A percentile compares a stretch with the other conserved stretches of the same genome.
Evolutionary conservation across 2,113 vertebrate species (phyloP).

Genomic region (Smithornis capensis): DNA sequence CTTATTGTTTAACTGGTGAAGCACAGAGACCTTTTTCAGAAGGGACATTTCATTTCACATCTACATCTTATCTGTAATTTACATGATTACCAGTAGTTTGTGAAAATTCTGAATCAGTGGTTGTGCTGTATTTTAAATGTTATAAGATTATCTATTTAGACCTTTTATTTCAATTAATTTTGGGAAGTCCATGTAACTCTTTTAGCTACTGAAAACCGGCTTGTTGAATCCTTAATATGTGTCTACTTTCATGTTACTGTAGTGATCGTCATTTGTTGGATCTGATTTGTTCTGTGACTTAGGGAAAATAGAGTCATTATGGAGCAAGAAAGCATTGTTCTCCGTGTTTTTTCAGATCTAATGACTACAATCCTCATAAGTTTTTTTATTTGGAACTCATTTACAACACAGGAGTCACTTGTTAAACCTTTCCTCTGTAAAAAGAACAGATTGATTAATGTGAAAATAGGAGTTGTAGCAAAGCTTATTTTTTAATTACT

Average conservation of each 20-base stretch:
- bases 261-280: not conserved
- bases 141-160: not conserved
- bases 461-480: constrained; percentile 32
- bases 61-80: constrained; percentile 40
- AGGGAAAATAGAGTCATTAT: not conserved
- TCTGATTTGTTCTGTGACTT: constrained; percentile 30
- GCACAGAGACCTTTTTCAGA: constrained; percentile 13
- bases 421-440: constrained; percentile 23
- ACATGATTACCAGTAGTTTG: constrained; percentile 40
- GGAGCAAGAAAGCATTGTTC: constrained; percentile 6
- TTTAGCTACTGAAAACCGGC: constrained; percentile 5
- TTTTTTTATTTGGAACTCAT: constrained; percentile 6
- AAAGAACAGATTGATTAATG: constrained; percentile 8
- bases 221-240: constrained; percentile 26
- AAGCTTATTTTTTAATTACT: constrained; percentile 51
- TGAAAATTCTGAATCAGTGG: constrained; percentile 38
- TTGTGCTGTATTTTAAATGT: constrained; percentile 36
- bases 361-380: not conserved
- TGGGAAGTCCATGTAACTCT: not conserved
- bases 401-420: not conserved
- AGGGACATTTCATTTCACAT: constrained; percentile 37
- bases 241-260: constrained; percentile 1
- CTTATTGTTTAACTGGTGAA: constrained; percentile 54
- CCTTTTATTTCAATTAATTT: constrained; percentile 56
- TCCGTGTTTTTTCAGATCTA: not conserved